phyloP scores from a whole-genome alignment of 1,140 invertebrate genomes.

The Zeugodacus cucurbitae region DNA sequence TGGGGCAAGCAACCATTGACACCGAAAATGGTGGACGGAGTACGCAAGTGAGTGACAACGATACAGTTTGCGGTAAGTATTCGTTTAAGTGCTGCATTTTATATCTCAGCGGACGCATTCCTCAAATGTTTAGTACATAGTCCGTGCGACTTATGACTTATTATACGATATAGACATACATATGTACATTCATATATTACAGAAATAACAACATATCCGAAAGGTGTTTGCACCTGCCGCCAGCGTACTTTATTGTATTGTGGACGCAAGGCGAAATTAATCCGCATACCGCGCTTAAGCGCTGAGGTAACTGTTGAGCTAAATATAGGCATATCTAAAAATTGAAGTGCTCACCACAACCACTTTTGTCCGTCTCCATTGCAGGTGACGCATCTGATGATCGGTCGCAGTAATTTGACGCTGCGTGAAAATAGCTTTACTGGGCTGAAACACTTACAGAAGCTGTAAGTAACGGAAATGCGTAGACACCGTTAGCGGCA shows the following conservation, averaged over 20 bases:
- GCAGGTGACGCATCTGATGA: constrained; percentile 55
- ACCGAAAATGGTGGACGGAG: not conserved
- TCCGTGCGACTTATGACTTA: not conserved
- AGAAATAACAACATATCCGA: constrained; percentile 62
- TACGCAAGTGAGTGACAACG: not conserved
- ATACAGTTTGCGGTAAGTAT: not conserved
- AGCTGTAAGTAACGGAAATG: constrained; percentile 56
- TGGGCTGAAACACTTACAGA: constrained; percentile 52
- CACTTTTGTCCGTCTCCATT: not conserved
- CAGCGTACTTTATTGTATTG: constrained; percentile 55
- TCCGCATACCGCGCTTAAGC: constrained; percentile 52
- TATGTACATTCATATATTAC: not conserved
- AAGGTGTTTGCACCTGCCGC: constrained; percentile 51
- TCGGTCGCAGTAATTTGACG: constrained; percentile 56
- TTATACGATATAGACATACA: no score
- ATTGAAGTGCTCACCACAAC: not conserved
- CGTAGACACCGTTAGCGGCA: not conserved
- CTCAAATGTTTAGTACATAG: not conserved
- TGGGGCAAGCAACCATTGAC: not conserved
- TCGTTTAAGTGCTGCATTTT: not conserved
- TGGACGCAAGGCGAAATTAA: constrained; percentile 52
- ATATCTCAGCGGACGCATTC: not conserved
- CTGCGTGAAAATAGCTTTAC: constrained; percentile 51
- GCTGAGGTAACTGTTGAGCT: constrained; percentile 47
- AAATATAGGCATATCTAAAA: not conserved